Base-by-base conservation (phyloP, 1,140 invertebrate genomes). In the Heliothis virescens region DNA sequence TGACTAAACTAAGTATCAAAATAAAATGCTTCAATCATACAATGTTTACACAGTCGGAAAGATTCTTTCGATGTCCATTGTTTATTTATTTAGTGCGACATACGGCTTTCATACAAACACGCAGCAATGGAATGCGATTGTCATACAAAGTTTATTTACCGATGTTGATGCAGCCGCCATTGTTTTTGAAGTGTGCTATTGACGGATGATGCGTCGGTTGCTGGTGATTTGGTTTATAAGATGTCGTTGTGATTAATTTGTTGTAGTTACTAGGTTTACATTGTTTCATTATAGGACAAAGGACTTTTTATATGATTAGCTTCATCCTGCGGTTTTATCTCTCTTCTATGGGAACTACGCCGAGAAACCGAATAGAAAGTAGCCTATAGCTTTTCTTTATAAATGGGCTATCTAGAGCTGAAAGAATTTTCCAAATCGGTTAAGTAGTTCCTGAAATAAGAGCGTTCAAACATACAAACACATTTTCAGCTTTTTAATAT, bases 41-140 rank as follows among this genome's bases (percentile, higher is more conserved):
- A 74, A 74, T 74, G 72, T 74, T 74, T 74, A 74, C 72, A 74
- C 15, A 11, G 72, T 16, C 29, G 10, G 18, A 3, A 69, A n/a
- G 26, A 47, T 74, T 74, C 29, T 74, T 60, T 59, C 65, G 18
- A 13, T 21, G 65, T 69, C 11, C 55, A 74, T 74, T 74, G 72
- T 74, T 74, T 74, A 60, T 74, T 74, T 74, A 59, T 74, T 74
- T 74, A 34, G 72, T 12, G 47, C 10, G 72, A 60, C 72, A 74
- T 11, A 13, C 55, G 26, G 26, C 55, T 16, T 11, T 48, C 50
- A 55, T 53, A 34, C 53, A 59, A 74, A 74, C 69, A 73, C 11
- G 29, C 72, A 47, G 55, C 55, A n/a, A 69, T 41, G 72, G 72
- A 74, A 74, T 74, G 72, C 41, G 41, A 74, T 74, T 74, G 72